These are phyloP conservation scores for Chroicocephalus ridibundus DNA, from an alignment of 2,113 vertebrate genomes.

Conservation along the genomic window DNA sequence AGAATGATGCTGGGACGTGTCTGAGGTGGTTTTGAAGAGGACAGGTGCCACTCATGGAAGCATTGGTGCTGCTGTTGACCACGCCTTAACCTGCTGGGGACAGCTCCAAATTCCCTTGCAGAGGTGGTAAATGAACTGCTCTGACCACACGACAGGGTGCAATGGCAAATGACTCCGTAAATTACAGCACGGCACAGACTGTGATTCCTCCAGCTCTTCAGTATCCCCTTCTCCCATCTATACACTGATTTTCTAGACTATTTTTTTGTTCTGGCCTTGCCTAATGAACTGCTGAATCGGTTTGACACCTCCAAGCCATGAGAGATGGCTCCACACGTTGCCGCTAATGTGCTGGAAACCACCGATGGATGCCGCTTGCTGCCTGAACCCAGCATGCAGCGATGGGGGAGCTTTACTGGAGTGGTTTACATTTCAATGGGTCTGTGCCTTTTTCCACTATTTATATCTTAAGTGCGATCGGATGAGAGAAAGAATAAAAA, in stretches of 20 bases:
- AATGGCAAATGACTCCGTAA: neutral
- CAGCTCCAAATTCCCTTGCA: neutral
- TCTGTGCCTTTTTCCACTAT: slow-evolving; percentile 8
- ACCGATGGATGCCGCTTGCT: neutral
- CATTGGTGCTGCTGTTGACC: neutral
- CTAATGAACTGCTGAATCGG: slow-evolving; percentile 23
- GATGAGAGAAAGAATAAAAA: neutral
- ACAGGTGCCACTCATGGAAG: neutral
- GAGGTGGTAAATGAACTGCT: neutral
- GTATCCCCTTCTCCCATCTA: neutral
- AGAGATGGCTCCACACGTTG: slow-evolving; percentile 29
- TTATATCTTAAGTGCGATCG: neutral
- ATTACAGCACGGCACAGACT: fast-evolving
- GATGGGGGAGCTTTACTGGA: neutral
- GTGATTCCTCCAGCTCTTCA: neutral
- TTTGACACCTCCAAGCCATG: slow-evolving; percentile 3
- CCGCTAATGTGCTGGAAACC: slow-evolving; percentile 6
- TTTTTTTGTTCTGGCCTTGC: neutral
- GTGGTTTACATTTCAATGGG: neutral
- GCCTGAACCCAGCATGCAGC: neutral
- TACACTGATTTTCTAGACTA: neutral
- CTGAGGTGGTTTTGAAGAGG: neutral
- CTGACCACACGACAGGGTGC: fast-evolving
- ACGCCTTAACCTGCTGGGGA: neutral
- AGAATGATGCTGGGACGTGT: neutral